A percentile compares a stretch with the other conserved stretches of the same genome.
These are phyloP conservation scores for cat (Felis catus) DNA, from an alignment of 2,113 vertebrate genomes.

Conservation along the genomic window F.catus_Fca126_mat1.0 CM031413.1:101428001-101428500, in stretches of 20 bases:
- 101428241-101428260: not conserved
- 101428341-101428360: not conserved
- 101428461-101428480: not conserved
- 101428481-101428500: not conserved
- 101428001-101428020: not conserved
- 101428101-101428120: not conserved
- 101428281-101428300: not conserved
- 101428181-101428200: conserved; percentile 35
- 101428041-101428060: conserved; percentile 30
- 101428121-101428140: conserved; percentile 6
- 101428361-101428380: not conserved
- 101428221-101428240: not conserved
- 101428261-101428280: not conserved
- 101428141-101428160: not conserved
- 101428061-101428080: conserved; percentile 52
- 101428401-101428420: not conserved
- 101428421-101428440: not conserved
- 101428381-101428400: not conserved
- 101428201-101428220: not conserved
- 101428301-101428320: not conserved
- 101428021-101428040: conserved; percentile 21
- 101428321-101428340: accelerated
- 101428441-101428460: not conserved
- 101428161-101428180: not conserved
- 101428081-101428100: conserved; percentile 16